Conservation (phyloP, 2,797 vertebrate species). For the Cetoscarus ocellatus region DNA sequence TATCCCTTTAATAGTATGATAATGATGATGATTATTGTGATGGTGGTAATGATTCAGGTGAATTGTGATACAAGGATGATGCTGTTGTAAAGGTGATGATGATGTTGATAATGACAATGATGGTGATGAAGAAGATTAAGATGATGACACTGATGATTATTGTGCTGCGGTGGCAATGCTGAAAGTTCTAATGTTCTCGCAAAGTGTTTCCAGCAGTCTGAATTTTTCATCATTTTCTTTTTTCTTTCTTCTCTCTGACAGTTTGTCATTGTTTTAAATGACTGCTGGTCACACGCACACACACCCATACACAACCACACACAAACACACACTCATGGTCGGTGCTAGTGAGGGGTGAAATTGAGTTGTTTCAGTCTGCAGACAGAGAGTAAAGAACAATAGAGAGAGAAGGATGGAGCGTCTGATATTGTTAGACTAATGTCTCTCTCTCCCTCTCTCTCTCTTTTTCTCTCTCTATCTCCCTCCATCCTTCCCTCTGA, state of each 20-base stretch:
- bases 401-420: constrained; percentile 5
- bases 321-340: constrained; percentile 9
- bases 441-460: background rate
- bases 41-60: too few relatives aligned
- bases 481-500: background rate
- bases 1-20: too few relatives aligned
- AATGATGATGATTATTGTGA: too few relatives aligned
- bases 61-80: background rate
- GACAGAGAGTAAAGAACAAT: constrained; percentile 41
- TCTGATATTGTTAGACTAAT: constrained; percentile 1
- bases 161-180: too few relatives aligned
- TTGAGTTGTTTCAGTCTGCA: constrained; percentile 59
- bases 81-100: background rate
- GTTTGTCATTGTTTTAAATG: constrained; percentile 38
- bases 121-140: too few relatives aligned
- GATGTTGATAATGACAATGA: too few relatives aligned
- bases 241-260: constrained; percentile 6
- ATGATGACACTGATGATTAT: too few relatives aligned
- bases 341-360: constrained; percentile 63
- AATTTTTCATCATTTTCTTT: constrained; percentile 8
- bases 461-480: background rate
- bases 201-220: too few relatives aligned
- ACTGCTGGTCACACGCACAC: constrained; percentile 20
- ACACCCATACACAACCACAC: constrained; percentile 13
- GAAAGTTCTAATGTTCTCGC: background rate